phyloP scores from a whole-genome alignment of 2,888 invertebrate genomes.

The Magallana nippona region DNA sequence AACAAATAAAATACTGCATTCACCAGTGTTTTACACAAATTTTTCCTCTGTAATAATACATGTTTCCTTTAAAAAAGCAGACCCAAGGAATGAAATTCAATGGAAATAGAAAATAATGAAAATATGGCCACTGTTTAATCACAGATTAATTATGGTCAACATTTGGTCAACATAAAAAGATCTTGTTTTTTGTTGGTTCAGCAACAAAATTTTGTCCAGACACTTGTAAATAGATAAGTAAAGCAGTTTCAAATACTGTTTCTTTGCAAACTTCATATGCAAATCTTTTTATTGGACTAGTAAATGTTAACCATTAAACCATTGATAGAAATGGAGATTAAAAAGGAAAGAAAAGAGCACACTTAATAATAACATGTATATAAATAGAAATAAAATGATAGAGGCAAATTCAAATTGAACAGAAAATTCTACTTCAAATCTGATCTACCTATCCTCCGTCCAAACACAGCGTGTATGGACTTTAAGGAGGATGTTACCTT shows the following conservation, averaged over 20 bases:
- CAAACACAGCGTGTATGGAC: background rate
- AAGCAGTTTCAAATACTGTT: no score
- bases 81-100: background rate
- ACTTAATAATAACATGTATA: slow-evolving; percentile 20
- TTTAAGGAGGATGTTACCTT: background rate
- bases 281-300: no score
- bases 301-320: no score
- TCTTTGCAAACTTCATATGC: no score
- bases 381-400: background rate
- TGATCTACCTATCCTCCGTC: slow-evolving; percentile 9
- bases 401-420: slow-evolving; percentile 1
- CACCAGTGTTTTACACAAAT: background rate
- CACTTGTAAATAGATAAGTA: no score
- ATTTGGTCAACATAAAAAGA: background rate
- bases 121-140: background rate
- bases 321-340: background rate
- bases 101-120: background rate
- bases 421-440: slow-evolving; percentile 12
- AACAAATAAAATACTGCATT: background rate
- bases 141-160: background rate
- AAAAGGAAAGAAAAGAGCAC: background rate
- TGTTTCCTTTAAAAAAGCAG: background rate
- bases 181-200: no score
- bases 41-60: background rate
- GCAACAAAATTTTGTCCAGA: no score